Percentiles rank a stretch among this genome's conserved stretches.
phyloP scores from a whole-genome alignment of 2,113 vertebrate genomes.

The Struthidea cinerea region DNA sequence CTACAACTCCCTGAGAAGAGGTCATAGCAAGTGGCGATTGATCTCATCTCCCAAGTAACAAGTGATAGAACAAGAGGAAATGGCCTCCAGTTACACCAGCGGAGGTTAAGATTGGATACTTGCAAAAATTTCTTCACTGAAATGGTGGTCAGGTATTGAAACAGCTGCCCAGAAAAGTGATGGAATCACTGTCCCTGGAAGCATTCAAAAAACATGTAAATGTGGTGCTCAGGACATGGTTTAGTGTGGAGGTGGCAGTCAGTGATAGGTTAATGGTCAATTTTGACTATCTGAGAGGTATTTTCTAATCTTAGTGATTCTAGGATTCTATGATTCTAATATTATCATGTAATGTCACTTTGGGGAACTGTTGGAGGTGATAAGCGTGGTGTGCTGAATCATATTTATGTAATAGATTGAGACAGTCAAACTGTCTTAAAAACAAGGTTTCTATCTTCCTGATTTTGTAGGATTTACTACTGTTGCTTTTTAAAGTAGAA shows the following conservation, averaged over 20 bases:
- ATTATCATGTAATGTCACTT: background rate
- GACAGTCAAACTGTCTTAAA: background rate
- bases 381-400: background rate
- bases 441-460: background rate
- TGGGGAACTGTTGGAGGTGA: background rate
- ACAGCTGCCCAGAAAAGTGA: background rate
- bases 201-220: background rate
- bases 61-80: background rate
- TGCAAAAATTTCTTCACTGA: background rate
- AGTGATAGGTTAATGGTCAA: background rate
- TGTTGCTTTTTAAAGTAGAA: background rate
- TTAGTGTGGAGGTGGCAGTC: background rate
- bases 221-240: background rate
- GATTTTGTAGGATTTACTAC: background rate
- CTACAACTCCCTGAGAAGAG: background rate
- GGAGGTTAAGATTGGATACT: background rate
- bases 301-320: background rate
- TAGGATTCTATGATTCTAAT: background rate
- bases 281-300: background rate
- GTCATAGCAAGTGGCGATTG: background rate
- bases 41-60: background rate
- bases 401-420: background rate
- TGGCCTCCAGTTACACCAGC: background rate
- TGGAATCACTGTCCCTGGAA: background rate
- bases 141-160: background rate